Base-by-base conservation (phyloP, 2,113 vertebrate species). In the Baryphthengus martii region DNA sequence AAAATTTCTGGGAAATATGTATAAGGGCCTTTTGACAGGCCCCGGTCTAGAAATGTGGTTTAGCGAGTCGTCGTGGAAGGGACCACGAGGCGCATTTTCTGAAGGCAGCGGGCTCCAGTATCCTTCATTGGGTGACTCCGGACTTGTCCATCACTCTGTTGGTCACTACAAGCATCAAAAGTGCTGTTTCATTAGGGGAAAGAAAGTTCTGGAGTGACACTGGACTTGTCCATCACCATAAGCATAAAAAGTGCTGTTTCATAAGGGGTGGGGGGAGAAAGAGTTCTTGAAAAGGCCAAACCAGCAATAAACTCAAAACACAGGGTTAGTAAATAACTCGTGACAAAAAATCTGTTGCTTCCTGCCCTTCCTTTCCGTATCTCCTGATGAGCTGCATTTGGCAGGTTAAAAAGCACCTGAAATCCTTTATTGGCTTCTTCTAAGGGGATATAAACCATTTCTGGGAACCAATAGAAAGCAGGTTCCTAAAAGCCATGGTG, bases 391-490 rank as follows among this genome's bases (percentile, higher is more conserved):
- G 72, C 90, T 91, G 90, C 86, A 90, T 82, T 96, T 97, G 96
- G 96, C 91, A 94, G 92, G 85, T 74, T 71, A 55, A 42, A 94
- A 93, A 92, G 79, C 97, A 97, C 96, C 95, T 96, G 96, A 97
- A 88, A 50, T 83, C 82, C 89, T 97, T 97, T 96, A 97, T 74
- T 95, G 93, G 92, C 71, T 88, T 29, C 4, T 96, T 96, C 93
- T 88, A 44, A 79, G 93, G 91, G 93, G 83, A 94, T 92, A 90
- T 90, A 95, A 97, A 95, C 52, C 92, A 23, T 82, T 92, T 68
- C 92, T 89, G 89, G 94, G 86, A 96, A 79, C 95, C 89, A 96
- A 94, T 90, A 79, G 95, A 81, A 95, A 93, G 63, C 63, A 71
- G 68, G 91, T 68, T 88, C 65, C 76, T 91, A 79, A 96, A 96